phyloP scores from a whole-genome alignment of 2,888 invertebrate species.

The Drosophila paranaensis region DNA sequence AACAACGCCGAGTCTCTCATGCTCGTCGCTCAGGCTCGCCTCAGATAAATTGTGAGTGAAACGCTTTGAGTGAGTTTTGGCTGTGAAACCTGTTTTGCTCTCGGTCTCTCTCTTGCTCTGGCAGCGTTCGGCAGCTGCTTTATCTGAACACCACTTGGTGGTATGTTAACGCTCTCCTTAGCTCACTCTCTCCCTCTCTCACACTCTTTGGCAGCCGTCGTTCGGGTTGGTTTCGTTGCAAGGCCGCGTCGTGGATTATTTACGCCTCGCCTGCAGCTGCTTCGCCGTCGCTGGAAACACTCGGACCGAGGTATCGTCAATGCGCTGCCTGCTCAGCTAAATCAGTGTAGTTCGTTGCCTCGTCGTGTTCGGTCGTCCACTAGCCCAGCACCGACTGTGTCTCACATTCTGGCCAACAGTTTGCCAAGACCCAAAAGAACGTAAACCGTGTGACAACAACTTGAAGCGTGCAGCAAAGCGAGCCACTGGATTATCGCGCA shows the following conservation, averaged over 20 bases:
- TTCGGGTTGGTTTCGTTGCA: conserved; percentile 30
- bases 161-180: conserved; percentile 3
- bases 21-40: conserved; percentile 1
- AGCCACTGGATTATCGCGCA: conserved; percentile 84
- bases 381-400: conserved; percentile 45
- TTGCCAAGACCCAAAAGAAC: conserved; percentile 53
- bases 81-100: conserved; percentile 37
- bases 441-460: conserved; percentile 67
- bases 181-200: conserved; percentile 9
- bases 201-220: neutral
- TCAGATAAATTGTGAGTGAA: conserved; percentile 68
- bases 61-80: conserved; percentile 42
- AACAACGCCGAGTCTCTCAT: conserved; percentile 11
- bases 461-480: conserved; percentile 82
- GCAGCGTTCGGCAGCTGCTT: conserved; percentile 11
- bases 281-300: conserved; percentile 15
- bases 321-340: conserved; percentile 59
- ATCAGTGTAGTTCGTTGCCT: conserved; percentile 83
- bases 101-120: neutral
- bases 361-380: conserved; percentile 81
- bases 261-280: conserved; percentile 64
- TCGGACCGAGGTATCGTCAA: conserved; percentile 81
- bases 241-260: conserved; percentile 63
- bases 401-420: conserved; percentile 33
- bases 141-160: conserved; percentile 33